Percentiles rank a stretch among this genome's conserved stretches.
phyloP scores from a whole-genome alignment of 2,797 vertebrate species.

The Furcifer pardalis region DNA sequence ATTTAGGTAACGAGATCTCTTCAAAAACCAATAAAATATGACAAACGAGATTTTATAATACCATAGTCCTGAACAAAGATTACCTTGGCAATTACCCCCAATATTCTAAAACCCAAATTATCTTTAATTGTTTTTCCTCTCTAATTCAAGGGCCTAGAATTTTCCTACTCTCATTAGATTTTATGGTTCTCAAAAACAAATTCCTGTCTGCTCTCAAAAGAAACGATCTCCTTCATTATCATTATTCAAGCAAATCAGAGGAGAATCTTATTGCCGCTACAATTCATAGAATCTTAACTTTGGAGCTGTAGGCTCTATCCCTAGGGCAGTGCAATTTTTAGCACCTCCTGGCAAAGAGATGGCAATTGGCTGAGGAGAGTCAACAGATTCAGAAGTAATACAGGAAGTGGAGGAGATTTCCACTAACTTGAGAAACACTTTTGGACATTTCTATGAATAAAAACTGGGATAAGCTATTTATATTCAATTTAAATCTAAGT shows the following conservation, averaged over 20 bases:
- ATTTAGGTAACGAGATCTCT: background rate
- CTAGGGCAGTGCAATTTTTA: background rate
- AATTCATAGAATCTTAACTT: background rate
- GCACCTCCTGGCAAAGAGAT: background rate
- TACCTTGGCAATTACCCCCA: no score
- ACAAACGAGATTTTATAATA: background rate
- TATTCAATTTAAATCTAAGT: conserved; percentile 24
- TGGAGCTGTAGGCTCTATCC: background rate
- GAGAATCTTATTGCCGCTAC: background rate
- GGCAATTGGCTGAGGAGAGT: background rate
- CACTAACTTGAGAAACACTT: background rate
- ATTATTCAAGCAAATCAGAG: background rate
- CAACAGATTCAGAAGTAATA: background rate
- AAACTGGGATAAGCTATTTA: background rate
- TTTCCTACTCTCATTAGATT: no score
- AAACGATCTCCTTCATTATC: background rate
- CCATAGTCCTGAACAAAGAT: background rate
- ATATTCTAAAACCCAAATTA: background rate
- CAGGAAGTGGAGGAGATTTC: background rate
- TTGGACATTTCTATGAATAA: background rate
- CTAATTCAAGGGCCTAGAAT: background rate
- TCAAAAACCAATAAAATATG: background rate
- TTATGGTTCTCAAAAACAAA: background rate
- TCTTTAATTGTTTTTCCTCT: background rate
- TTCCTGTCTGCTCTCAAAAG: no score